Base-by-base conservation (phyloP, 2,888 invertebrate species). In the Chrysina gloriosa region DNA sequence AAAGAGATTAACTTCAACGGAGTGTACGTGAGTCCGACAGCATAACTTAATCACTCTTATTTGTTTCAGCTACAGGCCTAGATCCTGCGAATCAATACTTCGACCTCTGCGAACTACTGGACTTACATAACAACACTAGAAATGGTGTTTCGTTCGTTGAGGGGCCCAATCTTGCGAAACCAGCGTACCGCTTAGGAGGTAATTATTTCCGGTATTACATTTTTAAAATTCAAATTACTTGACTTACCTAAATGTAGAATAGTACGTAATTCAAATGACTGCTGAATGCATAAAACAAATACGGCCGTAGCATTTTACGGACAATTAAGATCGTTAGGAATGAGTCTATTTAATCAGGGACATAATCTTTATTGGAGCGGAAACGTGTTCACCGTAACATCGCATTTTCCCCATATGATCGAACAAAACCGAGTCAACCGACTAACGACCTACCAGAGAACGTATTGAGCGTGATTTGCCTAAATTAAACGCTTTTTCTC, bases 91-190 rank as follows among this genome's bases (percentile, higher is more conserved):
- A 74, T 81, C 83, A 75, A 84, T 84, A 87, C 78, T 89, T 93
- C 86, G 93, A 93, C 85, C 87, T 93, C 83, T 87, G 93, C 85
- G 90, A 90, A 84, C 90, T 91, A 81, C 86, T 93, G 84, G 90
- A 91, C 84, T 86, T 92, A 83, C 90, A 91, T 86, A 92, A 92
- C 86, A 89, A 89, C 82, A 88, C 89, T 79, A 89, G 89, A 80
- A 87, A 86, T 82, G 92, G 92, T 79, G 90, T 92, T 79, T 87
- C 87, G 80, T 86, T 85, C 74, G 85, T 85, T 71, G 86, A 87
- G 79, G 90, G 90, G 78, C 88, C 90, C 84, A 89, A 89, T 82
- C 88, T 89, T 79, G 87, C 90, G 81, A 88, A 88, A 78, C 89
- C 89, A 79, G 92, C 91, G 76, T 92, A 90, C 84, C 86, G 88